phyloP scores from a whole-genome alignment of 2,888 invertebrate genomes.

The Timema podura region DNA sequence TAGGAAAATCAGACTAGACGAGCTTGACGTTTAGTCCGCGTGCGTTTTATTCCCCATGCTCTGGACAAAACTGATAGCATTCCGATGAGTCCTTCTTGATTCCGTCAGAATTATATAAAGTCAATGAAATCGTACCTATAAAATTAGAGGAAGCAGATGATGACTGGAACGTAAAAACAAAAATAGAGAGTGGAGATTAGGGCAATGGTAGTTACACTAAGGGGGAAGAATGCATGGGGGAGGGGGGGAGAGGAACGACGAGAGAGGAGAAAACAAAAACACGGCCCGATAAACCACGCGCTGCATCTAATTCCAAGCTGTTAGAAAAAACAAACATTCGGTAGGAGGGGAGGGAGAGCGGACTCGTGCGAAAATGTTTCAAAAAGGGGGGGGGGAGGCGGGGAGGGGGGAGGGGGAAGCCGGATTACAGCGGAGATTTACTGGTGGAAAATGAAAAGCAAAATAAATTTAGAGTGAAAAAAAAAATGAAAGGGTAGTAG shows the following conservation, averaged over 20 bases:
- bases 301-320: constrained; percentile 7
- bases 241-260: not conserved
- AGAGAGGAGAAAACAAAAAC: constrained; percentile 6
- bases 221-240: not conserved
- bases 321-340: not conserved
- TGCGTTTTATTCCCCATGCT: no score
- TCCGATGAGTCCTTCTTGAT: no score
- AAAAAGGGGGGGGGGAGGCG: not conserved
- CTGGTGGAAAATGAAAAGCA: constrained; percentile 16
- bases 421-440: constrained; percentile 19
- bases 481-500: not conserved
- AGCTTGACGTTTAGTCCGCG: no score
- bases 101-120: no score
- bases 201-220: not conserved
- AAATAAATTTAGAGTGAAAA: constrained; percentile 8
- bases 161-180: not conserved
- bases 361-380: not conserved
- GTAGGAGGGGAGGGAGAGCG: not conserved
- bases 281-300: constrained; percentile 1
- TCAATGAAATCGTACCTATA: not conserved
- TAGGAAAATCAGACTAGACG: no score
- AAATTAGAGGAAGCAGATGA: not conserved
- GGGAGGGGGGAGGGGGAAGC: constrained; percentile 11
- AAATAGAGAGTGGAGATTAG: not conserved
- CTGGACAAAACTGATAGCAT: no score